A percentile compares a stretch with the other conserved stretches of the same genome.
phyloP scores from a whole-genome alignment of 1,140 invertebrate genomes.

The Macrotrachela quadricornifera region DNA sequence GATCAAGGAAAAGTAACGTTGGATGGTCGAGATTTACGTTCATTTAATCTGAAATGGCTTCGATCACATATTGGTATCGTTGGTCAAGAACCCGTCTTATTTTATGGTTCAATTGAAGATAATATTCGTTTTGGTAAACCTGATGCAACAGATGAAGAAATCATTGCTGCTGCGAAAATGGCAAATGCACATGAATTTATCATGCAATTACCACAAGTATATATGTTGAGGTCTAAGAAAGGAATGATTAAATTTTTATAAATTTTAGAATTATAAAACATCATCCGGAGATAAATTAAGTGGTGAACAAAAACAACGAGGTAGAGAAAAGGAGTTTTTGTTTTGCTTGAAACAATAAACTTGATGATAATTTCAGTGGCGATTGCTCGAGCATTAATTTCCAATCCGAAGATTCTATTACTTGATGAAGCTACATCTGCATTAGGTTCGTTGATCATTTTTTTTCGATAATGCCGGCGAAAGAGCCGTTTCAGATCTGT shows the following conservation, averaged over 20 bases:
- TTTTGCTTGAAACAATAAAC: too few relatives aligned
- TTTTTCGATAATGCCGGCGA: conserved; percentile 26
- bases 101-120: conserved; percentile 67
- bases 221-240: conserved; percentile 35
- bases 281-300: conserved; percentile 27
- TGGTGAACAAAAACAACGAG: conserved; percentile 9
- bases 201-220: conserved; percentile 47
- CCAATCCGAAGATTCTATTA: conserved; percentile 22
- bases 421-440: conserved; percentile 44
- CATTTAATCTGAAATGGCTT: conserved; percentile 15
- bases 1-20: conserved; percentile 17
- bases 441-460: conserved; percentile 55
- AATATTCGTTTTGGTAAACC: conserved; percentile 67
- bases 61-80: conserved; percentile 28
- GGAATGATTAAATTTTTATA: conserved; percentile 39
- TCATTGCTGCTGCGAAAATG: conserved; percentile 50
- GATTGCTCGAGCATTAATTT: conserved; percentile 38
- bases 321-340: conserved; percentile 36
- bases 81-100: conserved; percentile 40
- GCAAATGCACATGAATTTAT: conserved; percentile 82
- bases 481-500: conserved; percentile 17
- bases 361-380: conserved; percentile 56
- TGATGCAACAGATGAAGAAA: conserved; percentile 39
- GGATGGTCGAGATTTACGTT: not conserved
- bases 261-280: conserved; percentile 67